These are phyloP conservation scores for Tenthredo livida DNA, from an alignment of 2,888 invertebrate genomes.

Conservation along the genomic window DNA sequence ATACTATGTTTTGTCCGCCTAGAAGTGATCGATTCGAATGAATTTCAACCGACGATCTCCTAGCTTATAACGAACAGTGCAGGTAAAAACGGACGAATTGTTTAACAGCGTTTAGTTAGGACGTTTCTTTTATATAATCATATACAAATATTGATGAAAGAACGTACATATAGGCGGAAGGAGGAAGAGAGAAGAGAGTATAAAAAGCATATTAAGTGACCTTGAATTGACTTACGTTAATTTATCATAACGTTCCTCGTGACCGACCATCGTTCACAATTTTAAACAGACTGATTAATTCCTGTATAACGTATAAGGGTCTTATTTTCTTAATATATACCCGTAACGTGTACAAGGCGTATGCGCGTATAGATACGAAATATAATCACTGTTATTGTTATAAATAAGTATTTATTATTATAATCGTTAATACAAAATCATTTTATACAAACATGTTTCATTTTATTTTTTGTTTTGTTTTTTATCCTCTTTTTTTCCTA, in stretches of 20 bases:
- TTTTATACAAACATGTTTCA: conserved; percentile 69
- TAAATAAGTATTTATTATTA: conserved; percentile 76
- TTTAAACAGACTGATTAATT: conserved; percentile 54
- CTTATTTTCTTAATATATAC: background rate
- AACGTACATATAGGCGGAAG: background rate
- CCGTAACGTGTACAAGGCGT: background rate
- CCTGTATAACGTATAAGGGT: background rate
- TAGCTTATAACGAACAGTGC: background rate
- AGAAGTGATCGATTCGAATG: background rate
- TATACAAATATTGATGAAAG: conserved; percentile 2
- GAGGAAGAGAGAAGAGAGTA: background rate
- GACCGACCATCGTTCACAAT: conserved; percentile 42
- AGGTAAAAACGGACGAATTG: background rate
- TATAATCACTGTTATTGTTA: conserved; percentile 68
- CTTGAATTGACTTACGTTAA: conserved; percentile 40
- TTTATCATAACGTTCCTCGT: conserved; percentile 36
- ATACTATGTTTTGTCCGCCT: background rate
- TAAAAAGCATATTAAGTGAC: background rate
- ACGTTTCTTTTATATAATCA: conserved; percentile 23
- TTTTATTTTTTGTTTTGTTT: conserved; percentile 52
- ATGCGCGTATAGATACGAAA: conserved; percentile 49
- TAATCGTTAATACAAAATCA: conserved; percentile 73
- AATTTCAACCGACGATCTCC: background rate
- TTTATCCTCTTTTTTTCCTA: too few relatives aligned
- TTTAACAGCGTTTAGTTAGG: background rate